Base-by-base conservation (phyloP, 2,888 invertebrate species). In the Tetropium fuscum region DNA sequence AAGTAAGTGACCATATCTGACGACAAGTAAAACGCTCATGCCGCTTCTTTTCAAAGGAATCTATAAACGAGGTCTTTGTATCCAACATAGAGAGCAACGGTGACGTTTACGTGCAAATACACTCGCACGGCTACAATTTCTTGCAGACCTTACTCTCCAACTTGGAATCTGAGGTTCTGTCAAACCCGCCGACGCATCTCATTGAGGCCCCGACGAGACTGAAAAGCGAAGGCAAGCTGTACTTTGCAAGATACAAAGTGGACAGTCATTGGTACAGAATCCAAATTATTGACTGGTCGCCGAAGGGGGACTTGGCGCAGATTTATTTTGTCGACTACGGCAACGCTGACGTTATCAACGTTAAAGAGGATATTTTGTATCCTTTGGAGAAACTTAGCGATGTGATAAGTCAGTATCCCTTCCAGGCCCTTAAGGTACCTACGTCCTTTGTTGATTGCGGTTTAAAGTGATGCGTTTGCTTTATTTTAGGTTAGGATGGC, bases 281-380 rank as follows among this genome's bases (percentile, higher is more conserved):
- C 2, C 80, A 80, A 58, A 76, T 87, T 3, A 75, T 81, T n/a
- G 78, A 80, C 53, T 79, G 80, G 68, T 77, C 77, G 5, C 77
- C 79, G 1, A 72, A 79, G 3, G 78, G 78, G 2, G 78, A 81
- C 34, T 75, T 81, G 32, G 82, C 83, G 0, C 82, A 83, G 3
- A 81, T 87, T 2, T 83, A 84, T 54, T 84, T 84, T 58, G 81
- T 88, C 7, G 88, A 88, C 68, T 80, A 82, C 61, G 88, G 88
- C 0, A 78, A 81, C 15, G 82, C 81, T 3, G 82, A 83, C 13
- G 78, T 78, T 0, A 81, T 85, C 64, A 80, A 71, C 18, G 65
- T 73, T 1, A 53, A 58, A 1, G 70, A 81, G 8, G 74, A 81
- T 3, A 69, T 79, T 51, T 77, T 84, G 53, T 85, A 83, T 79